Percentiles rank a stretch among this genome's conserved stretches.
Evolutionary conservation across 1,140 invertebrate genomes (phyloP).

Genomic region (Leguminivora glycinivorella): DNA sequence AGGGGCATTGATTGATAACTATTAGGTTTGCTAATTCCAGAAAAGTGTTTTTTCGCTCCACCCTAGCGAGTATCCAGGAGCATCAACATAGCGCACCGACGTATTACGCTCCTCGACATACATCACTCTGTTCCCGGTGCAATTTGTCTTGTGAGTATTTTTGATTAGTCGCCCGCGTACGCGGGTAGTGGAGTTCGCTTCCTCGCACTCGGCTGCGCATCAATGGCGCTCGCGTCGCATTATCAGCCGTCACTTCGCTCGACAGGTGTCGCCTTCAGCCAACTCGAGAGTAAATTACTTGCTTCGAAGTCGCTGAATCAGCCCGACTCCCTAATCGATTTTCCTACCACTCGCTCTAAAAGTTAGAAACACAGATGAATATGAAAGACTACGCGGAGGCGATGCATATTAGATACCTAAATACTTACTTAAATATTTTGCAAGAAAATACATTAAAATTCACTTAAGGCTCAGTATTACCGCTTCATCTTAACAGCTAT

Average conservation of each 20-base stretch:
- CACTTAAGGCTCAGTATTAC: no score
- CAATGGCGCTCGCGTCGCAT: conserved; percentile 74
- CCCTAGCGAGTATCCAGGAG: no score
- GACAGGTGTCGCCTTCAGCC: conserved; percentile 78
- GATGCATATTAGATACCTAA: neutral
- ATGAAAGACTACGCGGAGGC: conserved; percentile 43
- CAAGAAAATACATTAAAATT: no score
- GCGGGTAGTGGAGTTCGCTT: conserved; percentile 50
- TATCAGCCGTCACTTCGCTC: conserved; percentile 75
- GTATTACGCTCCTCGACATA: no score
- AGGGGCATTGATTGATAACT: no score
- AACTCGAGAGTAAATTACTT: conserved; percentile 78
- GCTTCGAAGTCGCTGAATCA: conserved; percentile 76
- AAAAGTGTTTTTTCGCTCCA: no score
- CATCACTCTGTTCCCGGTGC: neutral
- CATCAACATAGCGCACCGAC: no score
- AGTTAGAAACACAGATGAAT: conserved; percentile 53
- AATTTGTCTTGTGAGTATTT: neutral
- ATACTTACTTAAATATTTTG: no score
- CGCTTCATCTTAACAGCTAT: no score
- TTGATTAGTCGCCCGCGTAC: neutral
- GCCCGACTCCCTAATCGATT: conserved; percentile 74
- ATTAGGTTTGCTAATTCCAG: no score
- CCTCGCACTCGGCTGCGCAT: conserved; percentile 64
- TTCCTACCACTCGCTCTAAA: conserved; percentile 63